These are phyloP conservation scores for Xiphophorus couchianus DNA, from an alignment of 2,113 vertebrate species.

Conservation along the genomic window DNA sequence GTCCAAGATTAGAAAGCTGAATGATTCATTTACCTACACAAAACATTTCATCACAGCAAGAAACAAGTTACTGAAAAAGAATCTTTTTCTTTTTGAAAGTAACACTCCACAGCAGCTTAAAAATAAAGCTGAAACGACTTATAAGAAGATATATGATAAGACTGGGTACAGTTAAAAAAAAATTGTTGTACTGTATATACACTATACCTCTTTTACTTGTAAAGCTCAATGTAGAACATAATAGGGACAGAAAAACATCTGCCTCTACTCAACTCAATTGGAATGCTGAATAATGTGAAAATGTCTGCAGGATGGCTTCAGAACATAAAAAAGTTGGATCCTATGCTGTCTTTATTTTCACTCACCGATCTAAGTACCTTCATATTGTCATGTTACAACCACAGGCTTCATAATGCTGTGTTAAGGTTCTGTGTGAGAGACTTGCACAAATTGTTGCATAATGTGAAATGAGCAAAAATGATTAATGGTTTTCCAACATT, in stretches of 20 bases:
- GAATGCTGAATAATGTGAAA: slow-evolving; percentile 21
- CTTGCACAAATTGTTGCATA: too few species aligned
- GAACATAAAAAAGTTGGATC: not conserved
- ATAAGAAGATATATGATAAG: slow-evolving; percentile 11
- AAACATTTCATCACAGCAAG: not conserved
- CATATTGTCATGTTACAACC: too few species aligned
- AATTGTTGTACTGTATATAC: not conserved
- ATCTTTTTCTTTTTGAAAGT: not conserved
- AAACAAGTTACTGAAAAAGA: not conserved
- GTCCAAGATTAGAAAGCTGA: slow-evolving; percentile 33
- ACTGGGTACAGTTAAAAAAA: not conserved
- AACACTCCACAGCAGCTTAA: not conserved
- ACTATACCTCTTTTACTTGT: slow-evolving; percentile 24
- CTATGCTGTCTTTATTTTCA: not conserved
- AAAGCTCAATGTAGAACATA: not conserved
- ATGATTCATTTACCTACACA: not conserved
- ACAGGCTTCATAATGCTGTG: too few species aligned
- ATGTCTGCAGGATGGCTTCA: slow-evolving; percentile 26
- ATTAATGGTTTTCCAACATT: too few species aligned
- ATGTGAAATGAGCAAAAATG: too few species aligned
- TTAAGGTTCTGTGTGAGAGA: too few species aligned
- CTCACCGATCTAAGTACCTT: too few species aligned
- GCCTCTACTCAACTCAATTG: slow-evolving; percentile 13
- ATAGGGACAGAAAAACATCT: slow-evolving; percentile 42
- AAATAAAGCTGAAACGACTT: not conserved